Conservation (phyloP, 2,797 vertebrate genomes). For the Halcyon badia region DNA sequence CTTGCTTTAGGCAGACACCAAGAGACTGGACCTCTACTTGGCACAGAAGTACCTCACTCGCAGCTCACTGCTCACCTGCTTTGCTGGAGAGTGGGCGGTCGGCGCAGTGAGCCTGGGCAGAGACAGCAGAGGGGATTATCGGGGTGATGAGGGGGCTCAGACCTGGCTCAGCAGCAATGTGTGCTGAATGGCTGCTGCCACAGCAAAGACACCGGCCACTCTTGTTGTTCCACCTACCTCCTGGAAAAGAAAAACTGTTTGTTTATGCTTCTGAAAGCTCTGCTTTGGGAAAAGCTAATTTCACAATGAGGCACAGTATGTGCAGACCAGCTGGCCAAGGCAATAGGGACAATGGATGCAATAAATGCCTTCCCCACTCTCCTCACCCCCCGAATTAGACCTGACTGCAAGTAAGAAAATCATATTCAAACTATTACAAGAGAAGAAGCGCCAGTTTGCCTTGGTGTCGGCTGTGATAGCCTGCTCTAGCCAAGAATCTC, state of each 20-base stretch:
- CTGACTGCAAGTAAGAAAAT: neutral
- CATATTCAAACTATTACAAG: neutral
- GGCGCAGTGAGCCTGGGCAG: neutral
- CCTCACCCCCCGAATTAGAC: neutral
- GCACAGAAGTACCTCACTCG: neutral
- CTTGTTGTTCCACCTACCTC: neutral
- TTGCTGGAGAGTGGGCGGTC: neutral
- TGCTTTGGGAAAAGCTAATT: neutral
- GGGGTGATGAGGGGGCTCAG: neutral
- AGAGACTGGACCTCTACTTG: neutral
- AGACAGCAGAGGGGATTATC: neutral
- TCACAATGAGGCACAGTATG: neutral
- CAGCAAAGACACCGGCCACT: neutral
- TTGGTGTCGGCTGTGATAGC: neutral
- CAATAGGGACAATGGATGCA: neutral
- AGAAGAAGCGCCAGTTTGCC: neutral
- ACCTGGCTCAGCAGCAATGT: accelerated
- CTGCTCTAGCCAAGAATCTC: neutral
- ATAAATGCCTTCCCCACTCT: neutral
- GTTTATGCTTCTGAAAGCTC: neutral
- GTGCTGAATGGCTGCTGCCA: neutral
- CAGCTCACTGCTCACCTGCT: neutral
- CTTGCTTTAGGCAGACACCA: neutral
- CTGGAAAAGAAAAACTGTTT: neutral
- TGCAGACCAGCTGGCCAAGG: neutral